These are phyloP conservation scores for Rosalia funebris DNA, from an alignment of 2,888 invertebrate genomes.

Conservation along the genomic window DNA sequence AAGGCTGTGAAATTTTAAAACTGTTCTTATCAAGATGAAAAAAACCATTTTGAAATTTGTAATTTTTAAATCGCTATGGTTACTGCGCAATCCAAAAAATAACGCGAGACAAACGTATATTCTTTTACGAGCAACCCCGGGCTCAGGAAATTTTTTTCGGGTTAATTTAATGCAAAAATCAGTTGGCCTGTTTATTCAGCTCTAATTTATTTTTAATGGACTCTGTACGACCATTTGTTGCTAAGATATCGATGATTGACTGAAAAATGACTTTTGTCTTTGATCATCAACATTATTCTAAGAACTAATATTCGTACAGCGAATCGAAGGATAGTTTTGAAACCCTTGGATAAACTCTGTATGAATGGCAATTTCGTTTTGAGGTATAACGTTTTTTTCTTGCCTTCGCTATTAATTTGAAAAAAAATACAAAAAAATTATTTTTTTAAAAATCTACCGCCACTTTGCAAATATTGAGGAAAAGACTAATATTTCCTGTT, in stretches of 20 bases:
- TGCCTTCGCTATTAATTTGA: too few species aligned
- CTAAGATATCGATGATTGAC: not conserved
- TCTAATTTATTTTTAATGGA: not conserved
- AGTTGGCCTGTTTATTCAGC: too few species aligned
- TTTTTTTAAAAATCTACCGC: too few species aligned
- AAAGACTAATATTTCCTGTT: too few species aligned
- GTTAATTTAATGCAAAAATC: not conserved
- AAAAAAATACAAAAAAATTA: too few species aligned
- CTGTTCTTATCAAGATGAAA: not conserved
- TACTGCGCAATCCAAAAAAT: not conserved
- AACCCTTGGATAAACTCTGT: too few species aligned
- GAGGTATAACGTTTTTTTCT: too few species aligned
- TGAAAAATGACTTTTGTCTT: not conserved
- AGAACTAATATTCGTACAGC: too few species aligned
- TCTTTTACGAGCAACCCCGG: not conserved
- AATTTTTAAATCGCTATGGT: not conserved
- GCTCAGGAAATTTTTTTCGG: not conserved
- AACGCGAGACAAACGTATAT: not conserved
- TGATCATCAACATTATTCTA: too few species aligned
- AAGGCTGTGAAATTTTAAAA: not conserved
- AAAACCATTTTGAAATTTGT: not conserved
- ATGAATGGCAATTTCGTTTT: too few species aligned
- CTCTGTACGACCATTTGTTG: not conserved
- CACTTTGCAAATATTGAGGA: too few species aligned
- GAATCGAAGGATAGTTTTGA: too few species aligned